Base-by-base conservation (phyloP, 2,888 invertebrate species). In the Tuberolachnus salignus region DNA sequence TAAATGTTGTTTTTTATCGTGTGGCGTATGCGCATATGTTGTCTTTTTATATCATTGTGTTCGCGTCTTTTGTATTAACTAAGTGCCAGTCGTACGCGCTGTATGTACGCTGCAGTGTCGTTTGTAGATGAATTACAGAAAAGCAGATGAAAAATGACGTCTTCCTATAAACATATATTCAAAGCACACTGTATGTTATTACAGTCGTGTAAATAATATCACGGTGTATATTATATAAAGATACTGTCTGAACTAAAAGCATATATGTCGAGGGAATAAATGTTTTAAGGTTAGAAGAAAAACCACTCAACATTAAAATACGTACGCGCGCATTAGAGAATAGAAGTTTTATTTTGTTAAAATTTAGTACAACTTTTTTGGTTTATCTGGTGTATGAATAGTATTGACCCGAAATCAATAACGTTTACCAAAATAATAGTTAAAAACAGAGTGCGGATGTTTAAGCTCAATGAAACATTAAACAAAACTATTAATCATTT, bases 291-390 rank as follows among this genome's bases (percentile, higher is more conserved):
- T 21, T 61, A 34, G 34, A 51, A 63, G 51, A 42, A n/a, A n/a
- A 63, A 73, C 51, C 73, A 73, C 73, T 73, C 16, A 63, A 61
- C 26, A 72, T 61, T 72, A 61, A 72, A 72, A 72, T 72, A 72
- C 61, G 72, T 61, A 61, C 59, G 61, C 49, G 49, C 49, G 59
- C 53, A 44, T 8, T 19, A 16, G 19, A 6, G 23, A 34, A 61
- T 72, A 49, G 46, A 51, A 10, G 23, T n/a, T n/a, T n/a, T n/a
- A n/a, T n/a, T n/a, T n/a, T n/a, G n/a, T n/a, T 72, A 49, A 21
- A 61, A 49, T 19, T 21, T 49, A 13, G 19, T 49, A 19, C 59
- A 21, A 26, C 4, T 61, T 61, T 59, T 44, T 9, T 61, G n/a
- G 72, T 14, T 61, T 19, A 26, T 49, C 14, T 26, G 13, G 26